Evolutionary conservation across 2,797 vertebrate genomes (phyloP), one percentile per base, ranked within the genome.

Genomic region (Clamator glandarius): DNA sequence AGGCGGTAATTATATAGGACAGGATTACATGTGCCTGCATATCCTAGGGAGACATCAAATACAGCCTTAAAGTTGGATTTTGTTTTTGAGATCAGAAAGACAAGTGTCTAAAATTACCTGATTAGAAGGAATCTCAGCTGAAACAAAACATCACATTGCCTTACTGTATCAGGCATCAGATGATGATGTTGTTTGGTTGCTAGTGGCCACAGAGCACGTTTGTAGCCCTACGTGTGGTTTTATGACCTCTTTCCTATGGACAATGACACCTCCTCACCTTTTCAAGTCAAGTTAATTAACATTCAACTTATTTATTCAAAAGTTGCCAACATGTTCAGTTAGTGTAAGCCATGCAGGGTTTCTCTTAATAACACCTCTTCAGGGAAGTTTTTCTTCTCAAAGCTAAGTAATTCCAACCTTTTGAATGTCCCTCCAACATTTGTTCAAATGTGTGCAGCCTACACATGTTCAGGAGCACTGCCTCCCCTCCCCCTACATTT

Each of bases 1-100:
- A 95, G 96, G 87, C 21, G 4, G 44, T 86, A 94, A 96, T 96
- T 95, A 93, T 6, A 83, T 12, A 90, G 90, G 73, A 52, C 78
- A 64, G 85, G 84, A 70, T 93, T 87, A 68, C 63, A 62, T 8
- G 20, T 92, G 83, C 1, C 0, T 68, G 78, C 3, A 0, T 92
- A 59, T 88, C 87, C 87, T 35, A n/a, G 63, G 67, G 68, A 89
- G 69, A 87, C 70, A 51, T 67, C 83, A 85, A 84, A 63, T 41
- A 77, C 67, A 96, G 41, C 48, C 76, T 42, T 48, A 46, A 83
- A 66, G 42, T 1, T 81, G 78, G 59, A 42, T 75, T 66, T 78
- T 76, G 35, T 4, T 88, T 94, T 51, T 75, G 73, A 90, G 42
- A 81, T 58, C 55, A 36, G 79, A 48, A 85, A 48, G 51, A 58